phyloP scores from a whole-genome alignment of 2,888 invertebrate genomes.

The Cheilosia variabilis region DNA sequence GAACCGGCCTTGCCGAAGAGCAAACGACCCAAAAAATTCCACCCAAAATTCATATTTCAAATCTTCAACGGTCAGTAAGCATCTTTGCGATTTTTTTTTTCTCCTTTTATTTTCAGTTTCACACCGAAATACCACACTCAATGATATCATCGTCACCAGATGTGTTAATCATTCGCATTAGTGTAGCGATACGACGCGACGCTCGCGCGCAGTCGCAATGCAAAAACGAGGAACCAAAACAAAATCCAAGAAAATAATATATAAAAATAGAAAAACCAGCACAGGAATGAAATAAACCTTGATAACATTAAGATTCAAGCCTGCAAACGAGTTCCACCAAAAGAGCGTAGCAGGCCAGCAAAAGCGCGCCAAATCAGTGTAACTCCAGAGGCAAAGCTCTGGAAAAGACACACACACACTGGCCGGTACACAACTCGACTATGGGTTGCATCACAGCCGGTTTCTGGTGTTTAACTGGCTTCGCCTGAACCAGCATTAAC shows the following conservation, averaged over 20 bases:
- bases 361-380: conserved; percentile 63
- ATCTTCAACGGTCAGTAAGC: conserved; percentile 44
- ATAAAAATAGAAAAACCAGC: conserved; percentile 6
- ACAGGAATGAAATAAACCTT: conserved; percentile 11
- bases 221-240: conserved; percentile 65
- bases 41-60: conserved; percentile 41
- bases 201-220: conserved; percentile 35
- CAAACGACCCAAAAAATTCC: conserved; percentile 16
- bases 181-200: too few species aligned
- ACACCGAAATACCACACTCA: conserved; percentile 49
- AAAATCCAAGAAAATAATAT: conserved; percentile 43
- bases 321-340: conserved; percentile 34
- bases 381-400: conserved; percentile 11
- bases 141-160: conserved; percentile 66
- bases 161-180: conserved; percentile 59
- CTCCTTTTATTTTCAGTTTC: not conserved
- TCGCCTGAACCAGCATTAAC: conserved; percentile 1
- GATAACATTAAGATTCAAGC: conserved; percentile 23
- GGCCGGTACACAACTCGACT: conserved; percentile 29
- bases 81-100: conserved; percentile 24
- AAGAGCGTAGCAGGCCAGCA: conserved; percentile 20
- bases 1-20: conserved; percentile 54
- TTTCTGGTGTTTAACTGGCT: conserved; percentile 36
- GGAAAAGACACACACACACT: not conserved
- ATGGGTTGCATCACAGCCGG: conserved; percentile 44